Percentiles rank a stretch among this genome's conserved stretches.
phyloP scores from a whole-genome alignment of 2,888 invertebrate genomes.

The Cosmopolites sordidus region DNA sequence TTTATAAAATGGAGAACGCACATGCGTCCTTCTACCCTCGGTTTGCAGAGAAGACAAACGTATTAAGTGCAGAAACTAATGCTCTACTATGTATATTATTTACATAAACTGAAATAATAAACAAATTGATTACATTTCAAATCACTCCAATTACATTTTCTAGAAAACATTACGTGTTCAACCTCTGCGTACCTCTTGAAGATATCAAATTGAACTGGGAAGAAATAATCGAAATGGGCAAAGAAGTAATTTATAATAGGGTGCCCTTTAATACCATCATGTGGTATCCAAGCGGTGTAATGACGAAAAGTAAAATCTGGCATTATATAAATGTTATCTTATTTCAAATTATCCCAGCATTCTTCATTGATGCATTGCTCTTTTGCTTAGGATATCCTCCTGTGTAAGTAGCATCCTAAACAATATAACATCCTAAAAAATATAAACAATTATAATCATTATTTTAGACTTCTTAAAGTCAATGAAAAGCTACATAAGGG shows the following conservation, averaged over 20 bases:
- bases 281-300: conserved; percentile 80
- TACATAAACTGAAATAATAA: no score
- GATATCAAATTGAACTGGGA: conserved; percentile 68
- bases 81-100: no score
- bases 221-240: conserved; percentile 76
- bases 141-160: conserved; percentile 17
- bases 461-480: conserved; percentile 68
- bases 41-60: no score
- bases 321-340: conserved; percentile 80
- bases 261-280: conserved; percentile 81
- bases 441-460: no score
- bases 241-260: conserved; percentile 67
- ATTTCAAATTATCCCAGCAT: conserved; percentile 88
- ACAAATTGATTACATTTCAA: no score
- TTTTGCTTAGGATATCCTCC: conserved; percentile 81
- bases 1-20: no score
- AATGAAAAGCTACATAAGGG: conserved; percentile 81
- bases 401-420: conserved; percentile 68
- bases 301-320: conserved; percentile 70
- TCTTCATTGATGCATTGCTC: conserved; percentile 74
- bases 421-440: neutral
- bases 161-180: conserved; percentile 30
- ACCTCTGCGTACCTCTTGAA: conserved; percentile 29
- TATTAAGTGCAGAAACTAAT: no score
- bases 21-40: no score